Base-by-base conservation (phyloP, 64 coral and sea anemone species). In the Pachyseris speciosa region DNA sequence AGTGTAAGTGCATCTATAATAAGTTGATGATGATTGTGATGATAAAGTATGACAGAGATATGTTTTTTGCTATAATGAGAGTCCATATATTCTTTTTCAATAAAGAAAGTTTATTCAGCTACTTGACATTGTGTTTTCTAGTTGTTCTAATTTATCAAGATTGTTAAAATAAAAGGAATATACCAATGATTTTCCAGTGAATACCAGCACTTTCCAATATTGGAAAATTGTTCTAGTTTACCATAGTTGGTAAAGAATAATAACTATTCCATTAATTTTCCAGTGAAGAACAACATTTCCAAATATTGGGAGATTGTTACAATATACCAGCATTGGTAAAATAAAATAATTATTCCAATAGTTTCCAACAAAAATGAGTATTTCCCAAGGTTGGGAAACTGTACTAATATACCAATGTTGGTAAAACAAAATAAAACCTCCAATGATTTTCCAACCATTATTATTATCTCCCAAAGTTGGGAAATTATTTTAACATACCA, bases 221-320 rank as follows among this genome's bases (percentile, higher is more conserved):
- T 86, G 83, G 83, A 86, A 85, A n/a, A 51, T 51, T 86, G 7
- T 87, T 74, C 50, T 72, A 73, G 55, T 25, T 39, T 73, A 53
- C 84, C 84, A 74, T 41, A 58, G 37, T 87, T 74, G 84, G 47
- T 68, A 87, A 34, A 50, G 22, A 67, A 58, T 30, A 73, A 40
- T 73, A 58, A 60, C 67, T 87, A 87, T 68, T 57, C 67, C 67
- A 87, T 48, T 87, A 72, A 49, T 72, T 71, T 87, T 87, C 84
- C 68, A 87, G 37, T 40, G 37, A 74, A 73, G 9, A 57, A 58
- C 67, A 87, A 58, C 66, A 87, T 87, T 87, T 75, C 45, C 66
- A 44, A 87, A 68, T 52, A 39, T 87, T 87, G 84, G 67, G 65
- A 87, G 42, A 69, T 52, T 86, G 67, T 86, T 86, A 50, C 67